phyloP scores from a whole-genome alignment of 2,888 invertebrate species.

The Taphrorychus bicolor region DNA sequence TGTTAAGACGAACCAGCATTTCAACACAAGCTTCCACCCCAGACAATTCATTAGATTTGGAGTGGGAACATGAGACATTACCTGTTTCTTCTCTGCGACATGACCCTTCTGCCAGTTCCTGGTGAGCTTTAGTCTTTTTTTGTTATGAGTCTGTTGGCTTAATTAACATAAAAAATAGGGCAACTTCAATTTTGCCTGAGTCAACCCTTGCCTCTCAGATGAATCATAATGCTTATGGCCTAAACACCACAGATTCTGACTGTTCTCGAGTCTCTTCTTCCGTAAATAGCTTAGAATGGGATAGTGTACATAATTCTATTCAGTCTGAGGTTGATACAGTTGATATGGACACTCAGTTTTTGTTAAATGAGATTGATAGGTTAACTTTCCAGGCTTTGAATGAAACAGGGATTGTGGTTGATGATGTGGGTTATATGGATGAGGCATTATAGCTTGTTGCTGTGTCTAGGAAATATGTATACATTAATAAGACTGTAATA shows the following conservation, averaged over 20 bases:
- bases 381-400: slow-evolving; percentile 70
- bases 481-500: neutral
- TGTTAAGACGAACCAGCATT: slow-evolving; percentile 55
- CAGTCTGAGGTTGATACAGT: slow-evolving; percentile 61
- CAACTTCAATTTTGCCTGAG: slow-evolving; percentile 47
- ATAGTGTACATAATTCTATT: slow-evolving; percentile 63
- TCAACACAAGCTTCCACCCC: slow-evolving; percentile 53
- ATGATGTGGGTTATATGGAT: slow-evolving; percentile 32
- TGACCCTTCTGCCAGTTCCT: slow-evolving; percentile 57
- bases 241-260: slow-evolving; percentile 57
- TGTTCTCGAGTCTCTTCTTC: slow-evolving; percentile 71
- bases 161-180: slow-evolving; percentile 43
- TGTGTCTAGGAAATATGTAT: neutral
- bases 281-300: slow-evolving; percentile 75
- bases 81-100: slow-evolving; percentile 53
- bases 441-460: slow-evolving; percentile 26
- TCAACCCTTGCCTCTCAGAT: slow-evolving; percentile 46
- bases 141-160: no score
- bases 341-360: slow-evolving; percentile 70
- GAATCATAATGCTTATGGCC: slow-evolving; percentile 46
- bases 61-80: slow-evolving; percentile 73
- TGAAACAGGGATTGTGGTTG: slow-evolving; percentile 64
- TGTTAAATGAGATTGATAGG: slow-evolving; percentile 72
- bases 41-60: slow-evolving; percentile 72
- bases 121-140: slow-evolving; percentile 47